These are phyloP conservation scores for Trachops cirrhosus DNA, from an alignment of 2,797 vertebrate genomes.

Conservation along the genomic window DNA sequence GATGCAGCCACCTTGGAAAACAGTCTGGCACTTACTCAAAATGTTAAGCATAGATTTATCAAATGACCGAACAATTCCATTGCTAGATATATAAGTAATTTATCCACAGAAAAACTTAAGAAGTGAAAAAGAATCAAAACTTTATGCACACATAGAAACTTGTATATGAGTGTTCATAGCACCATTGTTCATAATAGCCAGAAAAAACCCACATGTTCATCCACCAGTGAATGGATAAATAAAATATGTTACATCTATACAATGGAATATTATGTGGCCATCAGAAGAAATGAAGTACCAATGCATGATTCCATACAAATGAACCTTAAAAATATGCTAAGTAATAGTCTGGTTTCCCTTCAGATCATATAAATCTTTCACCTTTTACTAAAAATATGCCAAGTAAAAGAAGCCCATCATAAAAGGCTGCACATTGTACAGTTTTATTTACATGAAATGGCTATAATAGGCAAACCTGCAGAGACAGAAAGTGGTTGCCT, in stretches of 20 bases:
- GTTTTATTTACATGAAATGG: background rate
- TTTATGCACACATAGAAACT: background rate
- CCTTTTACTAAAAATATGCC: background rate
- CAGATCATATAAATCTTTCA: no score
- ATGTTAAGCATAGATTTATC: slow-evolving; percentile 3
- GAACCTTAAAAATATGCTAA: background rate
- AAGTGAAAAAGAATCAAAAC: background rate
- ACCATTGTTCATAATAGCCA: background rate
- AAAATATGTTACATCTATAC: background rate
- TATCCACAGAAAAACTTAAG: background rate
- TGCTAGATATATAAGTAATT: background rate
- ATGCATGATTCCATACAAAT: background rate
- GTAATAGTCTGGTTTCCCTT: background rate
- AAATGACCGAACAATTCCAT: background rate
- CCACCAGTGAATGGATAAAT: background rate
- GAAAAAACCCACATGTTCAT: background rate
- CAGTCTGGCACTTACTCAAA: background rate
- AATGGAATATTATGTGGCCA: background rate
- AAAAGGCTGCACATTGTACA: background rate
- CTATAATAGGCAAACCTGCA: background rate
- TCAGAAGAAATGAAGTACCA: background rate
- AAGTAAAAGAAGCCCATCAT: background rate
- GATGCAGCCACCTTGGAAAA: background rate
- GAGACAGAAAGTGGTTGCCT: background rate
- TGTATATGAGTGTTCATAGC: background rate